A percentile compares a stretch with the other conserved stretches of the same genome.
phyloP scores from a whole-genome alignment of 2,797 vertebrate species.

The Notamacropus eugenii region DNA sequence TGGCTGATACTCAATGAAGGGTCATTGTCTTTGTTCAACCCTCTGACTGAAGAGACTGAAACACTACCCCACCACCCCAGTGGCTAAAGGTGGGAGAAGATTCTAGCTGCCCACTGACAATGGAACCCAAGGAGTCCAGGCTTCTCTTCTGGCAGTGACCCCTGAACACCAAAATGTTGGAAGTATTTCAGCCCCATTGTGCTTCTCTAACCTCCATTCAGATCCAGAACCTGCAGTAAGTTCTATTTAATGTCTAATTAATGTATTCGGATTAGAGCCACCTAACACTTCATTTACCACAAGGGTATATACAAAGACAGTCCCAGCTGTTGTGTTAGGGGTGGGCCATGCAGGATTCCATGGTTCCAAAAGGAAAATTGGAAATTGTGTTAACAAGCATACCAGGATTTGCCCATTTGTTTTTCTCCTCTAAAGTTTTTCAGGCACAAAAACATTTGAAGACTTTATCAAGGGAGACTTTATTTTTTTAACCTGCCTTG shows the following conservation, averaged over 20 bases:
- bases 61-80: rapidly evolving
- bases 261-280: not conserved
- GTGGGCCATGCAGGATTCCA: not conserved
- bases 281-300: not conserved
- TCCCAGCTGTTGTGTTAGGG: not conserved
- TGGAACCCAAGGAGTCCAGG: not conserved
- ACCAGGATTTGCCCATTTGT: not conserved
- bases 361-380: not conserved
- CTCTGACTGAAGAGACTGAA: not conserved
- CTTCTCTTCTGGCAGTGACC: not conserved
- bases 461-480: not conserved
- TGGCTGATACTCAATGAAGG: not conserved
- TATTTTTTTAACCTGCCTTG: not conserved
- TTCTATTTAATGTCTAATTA: not conserved
- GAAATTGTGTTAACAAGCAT: not conserved
- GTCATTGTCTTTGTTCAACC: not conserved
- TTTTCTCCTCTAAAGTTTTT: not conserved
- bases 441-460: not conserved
- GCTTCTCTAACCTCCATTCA: not conserved
- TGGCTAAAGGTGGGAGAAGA: not conserved
- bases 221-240: not conserved
- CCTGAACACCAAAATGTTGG: not conserved
- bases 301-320: not conserved
- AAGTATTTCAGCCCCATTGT: not conserved
- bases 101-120: not conserved